Evolutionary conservation across 2,888 invertebrate species (phyloP), one percentile per base, ranked within the genome.

Genomic region (Meteorus colon): DNA sequence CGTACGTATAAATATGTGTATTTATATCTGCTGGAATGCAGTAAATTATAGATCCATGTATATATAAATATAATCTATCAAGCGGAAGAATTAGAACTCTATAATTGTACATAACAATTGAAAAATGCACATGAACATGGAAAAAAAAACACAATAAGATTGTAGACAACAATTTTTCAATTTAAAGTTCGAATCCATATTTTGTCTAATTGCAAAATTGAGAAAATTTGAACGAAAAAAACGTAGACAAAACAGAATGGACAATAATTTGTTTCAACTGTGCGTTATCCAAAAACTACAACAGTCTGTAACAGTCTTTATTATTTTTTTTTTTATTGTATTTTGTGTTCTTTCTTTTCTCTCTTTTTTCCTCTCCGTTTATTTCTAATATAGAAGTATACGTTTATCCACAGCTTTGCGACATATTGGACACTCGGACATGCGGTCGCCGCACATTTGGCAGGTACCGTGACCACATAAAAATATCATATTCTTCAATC

Each of bases 401-500:
- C 98, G 93, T 88, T 98, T 98, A 90, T 98, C 98, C 74, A 99
- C 98, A 76, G 96, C 94, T 91, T 98, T 98, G 84, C 98, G 94
- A 90, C 98, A 99, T 89, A 99, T 98, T 45, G 98, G 98, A 88
- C 98, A 99, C 86, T 98, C 98, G 78, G 95, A 94, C 94, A 98
- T 98, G 86, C 97, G 95, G 92, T 99, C 98, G 41, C 98, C 98
- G 90, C 98, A 99, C 96, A 98, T 97, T 91, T 98, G 98, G 89
- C 98, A 98, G 80, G 98, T 96, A 82, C 98, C 98, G 90, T 99
- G 98, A 6, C 98, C 98, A 90, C 98, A 98, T 63, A 98, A 92
- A 92, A 98, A 98, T 84, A 98, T 98, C 98, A 99, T 98, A 91
- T 99, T 98, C 92, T 98, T 98, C 86, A 98, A 92, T 45, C 98